phyloP scores from a whole-genome alignment of 2,888 invertebrate species.

The Crepidodera aurea region DNA sequence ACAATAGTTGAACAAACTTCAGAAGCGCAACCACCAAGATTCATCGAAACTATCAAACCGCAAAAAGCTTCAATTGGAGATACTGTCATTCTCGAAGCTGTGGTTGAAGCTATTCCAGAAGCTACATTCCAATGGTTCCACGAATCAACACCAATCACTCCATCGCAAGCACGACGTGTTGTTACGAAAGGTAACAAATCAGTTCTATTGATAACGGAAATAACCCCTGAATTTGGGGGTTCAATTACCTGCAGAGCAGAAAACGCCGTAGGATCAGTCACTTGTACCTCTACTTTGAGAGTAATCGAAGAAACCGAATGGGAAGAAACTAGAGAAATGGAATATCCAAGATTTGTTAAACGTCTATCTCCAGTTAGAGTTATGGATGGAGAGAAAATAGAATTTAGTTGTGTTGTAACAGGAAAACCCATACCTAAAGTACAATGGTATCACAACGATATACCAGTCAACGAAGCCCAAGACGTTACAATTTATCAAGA shows the following conservation, averaged over 20 bases:
- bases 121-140: conserved; percentile 91
- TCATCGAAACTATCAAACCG: conserved; percentile 75
- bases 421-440: conserved; percentile 84
- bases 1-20: conserved; percentile 70
- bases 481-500: conserved; percentile 79
- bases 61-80: conserved; percentile 76
- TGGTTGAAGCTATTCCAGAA: conserved; percentile 77
- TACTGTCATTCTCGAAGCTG: conserved; percentile 79
- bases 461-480: conserved; percentile 77
- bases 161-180: conserved; percentile 75
- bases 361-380: conserved; percentile 78
- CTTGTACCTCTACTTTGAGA: conserved; percentile 80
- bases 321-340: conserved; percentile 69
- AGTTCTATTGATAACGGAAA: conserved; percentile 78
- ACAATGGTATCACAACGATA: conserved; percentile 80
- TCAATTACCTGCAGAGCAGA: conserved; percentile 88
- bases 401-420: conserved; percentile 74
- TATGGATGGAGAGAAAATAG: conserved; percentile 88
- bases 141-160: conserved; percentile 75
- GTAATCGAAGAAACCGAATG: conserved; percentile 66
- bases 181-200: conserved; percentile 80
- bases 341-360: conserved; percentile 79
- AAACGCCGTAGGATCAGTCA: conserved; percentile 88
- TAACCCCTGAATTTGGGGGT: conserved; percentile 74
- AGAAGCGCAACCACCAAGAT: conserved; percentile 74